Evolutionary conservation across 2,113 vertebrate genomes (phyloP), one percentile per base, ranked within the genome.

Genomic region (Pterocles burchelli): DNA sequence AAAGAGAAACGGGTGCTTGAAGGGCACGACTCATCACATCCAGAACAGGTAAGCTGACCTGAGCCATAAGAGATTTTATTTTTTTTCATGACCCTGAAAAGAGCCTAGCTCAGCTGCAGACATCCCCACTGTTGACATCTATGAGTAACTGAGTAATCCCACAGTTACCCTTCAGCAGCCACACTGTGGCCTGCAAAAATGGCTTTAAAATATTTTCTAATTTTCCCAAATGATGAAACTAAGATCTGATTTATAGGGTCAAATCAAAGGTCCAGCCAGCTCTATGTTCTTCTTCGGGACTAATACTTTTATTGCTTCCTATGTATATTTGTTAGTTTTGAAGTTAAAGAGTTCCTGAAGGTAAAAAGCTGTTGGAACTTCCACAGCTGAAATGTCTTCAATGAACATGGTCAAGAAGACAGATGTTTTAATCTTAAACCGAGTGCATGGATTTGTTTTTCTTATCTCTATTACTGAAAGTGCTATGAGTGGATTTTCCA

Each of bases 391-490:
- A 97, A 92, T 24, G 20, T 81, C 84, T 84, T 93, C 81, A 84
- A 6, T 38, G 81, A 93, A 88, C 14, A 28, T 58, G 88, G 81
- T 96, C 62, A 95, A 87, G 94, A 97, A 97, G 98, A 98, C 28
- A 74, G 89, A 98, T 97, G 92, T 73, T 97, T 95, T 88, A 74
- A 90, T 96, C 85, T 97, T 97, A 97, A 98, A 98, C 96, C 92
- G 75, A 88, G 76, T 41, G 54, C 97, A 96, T 97, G 92, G 98
- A 98, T 98, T 98, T 28, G 11, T 95, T 95, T 94, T 95, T 92
- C 81, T 93, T 96, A 97, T 93, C 68, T 91, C 91, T 93, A 25
- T 98, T 98, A 97, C 97, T 97, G 97, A 98, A 98, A 98, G 91
- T 41, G 36, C 54, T 88, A 96, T 48, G 84, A 97, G 94, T 74